phyloP scores from a whole-genome alignment of 2,888 invertebrate species.

The Resseliella maxima region DNA sequence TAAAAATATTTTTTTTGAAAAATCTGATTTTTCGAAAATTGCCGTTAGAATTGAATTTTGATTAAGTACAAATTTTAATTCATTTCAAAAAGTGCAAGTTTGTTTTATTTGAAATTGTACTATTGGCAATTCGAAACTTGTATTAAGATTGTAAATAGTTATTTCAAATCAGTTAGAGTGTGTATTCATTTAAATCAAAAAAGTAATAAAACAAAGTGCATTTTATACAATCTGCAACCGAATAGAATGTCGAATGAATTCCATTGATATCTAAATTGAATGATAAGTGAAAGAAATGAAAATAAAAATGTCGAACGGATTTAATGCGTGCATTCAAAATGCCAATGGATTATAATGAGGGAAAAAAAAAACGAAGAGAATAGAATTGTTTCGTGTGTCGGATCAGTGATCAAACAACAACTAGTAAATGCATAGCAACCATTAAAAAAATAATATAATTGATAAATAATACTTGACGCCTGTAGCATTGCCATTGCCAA shows the following conservation, averaged over 20 bases:
- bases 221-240: background rate
- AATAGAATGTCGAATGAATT: background rate
- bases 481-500: background rate
- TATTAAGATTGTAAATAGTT: too few species aligned
- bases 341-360: background rate
- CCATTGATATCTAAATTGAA: constrained; percentile 24
- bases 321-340: background rate
- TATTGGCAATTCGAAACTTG: background rate
- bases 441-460: constrained; percentile 23
- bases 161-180: background rate
- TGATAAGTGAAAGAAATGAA: background rate
- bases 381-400: constrained; percentile 15
- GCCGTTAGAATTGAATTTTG: too few species aligned
- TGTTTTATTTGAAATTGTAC: background rate
- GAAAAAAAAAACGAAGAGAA: too few species aligned
- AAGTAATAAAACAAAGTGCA: constrained; percentile 12
- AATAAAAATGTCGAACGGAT: background rate
- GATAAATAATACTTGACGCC: constrained; percentile 53
- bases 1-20: too few species aligned
- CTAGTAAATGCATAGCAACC: constrained; percentile 39
- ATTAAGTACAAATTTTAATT: too few species aligned
- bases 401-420: constrained; percentile 14
- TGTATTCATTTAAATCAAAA: background rate
- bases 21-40: too few species aligned
- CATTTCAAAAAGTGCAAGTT: too few species aligned